Base-by-base conservation (phyloP, 2,113 vertebrate species). In the Odontesthes bonariensis region DNA sequence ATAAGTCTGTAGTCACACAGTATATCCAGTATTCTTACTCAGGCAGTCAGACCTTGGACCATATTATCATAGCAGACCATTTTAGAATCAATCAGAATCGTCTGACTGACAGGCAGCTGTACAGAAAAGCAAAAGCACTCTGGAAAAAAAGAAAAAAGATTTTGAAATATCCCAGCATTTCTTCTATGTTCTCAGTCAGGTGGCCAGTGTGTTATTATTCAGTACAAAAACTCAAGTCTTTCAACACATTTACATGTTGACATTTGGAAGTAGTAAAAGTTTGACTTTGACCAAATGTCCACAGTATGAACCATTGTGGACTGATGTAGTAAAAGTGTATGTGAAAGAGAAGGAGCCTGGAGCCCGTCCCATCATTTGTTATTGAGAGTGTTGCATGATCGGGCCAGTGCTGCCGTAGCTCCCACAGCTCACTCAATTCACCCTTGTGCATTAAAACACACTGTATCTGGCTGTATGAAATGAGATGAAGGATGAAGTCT, bases 231-330 rank as follows among this genome's bases (percentile, higher is more conserved):
- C 55, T 73, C 59, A 87, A 73, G 73, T 60, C 8, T 86, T 71
- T 79, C 71, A 81, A 75, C 81, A 75, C 79, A 79, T 82, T 74
- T 22, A 79, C 47, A 79, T 84, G 79, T 82, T 88, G 82, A 85
- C 52, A 72, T 85, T 77, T 90, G 66, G 69, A 86, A 84, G 88
- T 62, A 58, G 64, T 80, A 70, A 85, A 88, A 63, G 33, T 82
- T 82, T 47, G 55, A 72, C 75, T 81, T 69, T 82, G 79, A 42
- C 82, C 81, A 69, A 83, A 72, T 80, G 75, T 85, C 49, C 75
- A 80, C 61, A 61, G 58, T n/a, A 55, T 72, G 71, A 89, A 78
- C 76, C 81, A 68, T 76, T 54, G 78, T 38, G 59, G 58, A 71
- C 53, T 40, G 61, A 78, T 49, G 68, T 33, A 63, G 69, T 63